Percentiles rank a stretch among this genome's conserved stretches.
These are phyloP conservation scores for Cryptosula pallasiana DNA, from an alignment of 2,888 invertebrate species.

Conservation along the genomic window DNA sequence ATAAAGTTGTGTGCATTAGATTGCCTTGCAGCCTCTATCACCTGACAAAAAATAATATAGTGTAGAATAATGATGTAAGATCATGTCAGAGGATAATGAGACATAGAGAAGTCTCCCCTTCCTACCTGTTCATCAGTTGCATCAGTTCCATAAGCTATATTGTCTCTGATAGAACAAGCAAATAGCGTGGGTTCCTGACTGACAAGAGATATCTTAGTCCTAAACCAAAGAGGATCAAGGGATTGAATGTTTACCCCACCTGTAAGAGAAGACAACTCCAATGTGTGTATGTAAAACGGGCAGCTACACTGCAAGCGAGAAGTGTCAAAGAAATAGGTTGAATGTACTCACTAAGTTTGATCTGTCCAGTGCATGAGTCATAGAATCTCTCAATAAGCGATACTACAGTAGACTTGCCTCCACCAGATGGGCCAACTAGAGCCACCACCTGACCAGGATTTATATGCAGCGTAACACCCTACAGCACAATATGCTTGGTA, in stretches of 20 bases:
- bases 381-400: slow-evolving; percentile 48
- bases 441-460: slow-evolving; percentile 47
- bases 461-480: slow-evolving; percentile 42
- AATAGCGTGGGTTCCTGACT: slow-evolving; percentile 49
- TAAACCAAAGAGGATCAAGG: slow-evolving; percentile 43
- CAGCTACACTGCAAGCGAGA: no score
- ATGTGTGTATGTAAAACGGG: no score
- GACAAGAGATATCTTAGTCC: slow-evolving; percentile 44
- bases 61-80: no score
- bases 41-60: no score
- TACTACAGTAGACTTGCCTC: slow-evolving; percentile 49
- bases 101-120: no score
- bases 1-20: slow-evolving; percentile 52
- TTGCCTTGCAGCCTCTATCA: slow-evolving; percentile 43
- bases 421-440: slow-evolving; percentile 48
- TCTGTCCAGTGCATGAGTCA: slow-evolving; percentile 39
- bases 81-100: no score
- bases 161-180: slow-evolving; percentile 48
- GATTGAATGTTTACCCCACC: slow-evolving; percentile 38
- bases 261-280: no score
- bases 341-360: slow-evolving; percentile 35
- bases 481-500: no score
- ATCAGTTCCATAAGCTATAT: slow-evolving; percentile 43
- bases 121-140: slow-evolving; percentile 33
- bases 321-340: no score